Evolutionary conservation across 2,888 invertebrate species (phyloP), one percentile per base, ranked within the genome.

Genomic region (Sesia bembeciformis): DNA sequence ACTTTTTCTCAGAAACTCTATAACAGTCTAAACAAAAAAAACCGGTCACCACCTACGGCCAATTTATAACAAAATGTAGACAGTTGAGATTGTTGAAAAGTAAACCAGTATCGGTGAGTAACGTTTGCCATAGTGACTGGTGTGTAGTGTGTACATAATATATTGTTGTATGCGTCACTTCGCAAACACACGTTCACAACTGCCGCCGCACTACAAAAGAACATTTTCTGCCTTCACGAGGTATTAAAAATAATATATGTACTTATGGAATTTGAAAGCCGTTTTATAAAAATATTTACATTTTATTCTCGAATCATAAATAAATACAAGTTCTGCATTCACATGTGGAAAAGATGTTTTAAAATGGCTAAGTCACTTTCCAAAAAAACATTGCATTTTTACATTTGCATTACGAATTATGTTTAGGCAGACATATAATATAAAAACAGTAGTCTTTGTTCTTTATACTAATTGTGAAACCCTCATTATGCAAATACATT

Each of bases 141-240:
- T 23, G 23, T 23, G 23, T 23, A 23, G 23, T 58, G 53, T 52
- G 53, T 56, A 56, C 53, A 58, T 54, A 54, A 54, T 50, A 42
- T 42, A 42, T 42, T 55, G 55, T 56, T 55, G 43, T 52, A 55
- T 58, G 55, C 57, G 58, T 57, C 59, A 61, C 56, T 56, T n/a
- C 4, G 49, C 49, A 57, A 60, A 60, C 56, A 57, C 23, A 53
- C 52, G 52, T 6, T 42, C 42, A 6, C 42, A 7, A 46, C 56
- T 6, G 41, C 52, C 46, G 53, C 54, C 53, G 42, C 53, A 39
- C 39, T 52, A 58, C 58, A 60, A 58, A 57, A 55, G 51, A 57
- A 54, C 49, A 42, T 42, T 41, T 53, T 54, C 55, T 55, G 49
- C 42, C 42, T 42, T 6, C 42, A 42, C 7, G 5, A 5, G 42